These are phyloP conservation scores for Silurus aristotelis DNA, from an alignment of 2,797 vertebrate genomes.

Conservation along the genomic window DNA sequence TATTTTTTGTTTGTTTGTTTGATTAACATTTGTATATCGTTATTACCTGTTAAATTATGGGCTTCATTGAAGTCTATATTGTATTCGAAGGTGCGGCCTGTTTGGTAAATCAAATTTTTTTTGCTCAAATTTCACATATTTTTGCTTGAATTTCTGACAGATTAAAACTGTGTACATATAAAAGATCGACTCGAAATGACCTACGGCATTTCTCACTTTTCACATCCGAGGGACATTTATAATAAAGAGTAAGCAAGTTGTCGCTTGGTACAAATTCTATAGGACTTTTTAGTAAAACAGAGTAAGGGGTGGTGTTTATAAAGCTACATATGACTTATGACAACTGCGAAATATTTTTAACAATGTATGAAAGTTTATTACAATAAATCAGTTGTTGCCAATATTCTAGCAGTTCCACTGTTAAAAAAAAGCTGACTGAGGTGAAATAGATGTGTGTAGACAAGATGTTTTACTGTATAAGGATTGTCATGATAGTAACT, in stretches of 20 bases:
- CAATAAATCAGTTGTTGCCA: background rate
- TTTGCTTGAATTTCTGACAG: constrained; percentile 2
- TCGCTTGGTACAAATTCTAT: background rate
- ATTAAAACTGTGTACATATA: background rate
- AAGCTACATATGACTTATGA: background rate
- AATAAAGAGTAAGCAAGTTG: background rate
- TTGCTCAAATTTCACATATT: background rate
- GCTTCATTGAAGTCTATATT: background rate
- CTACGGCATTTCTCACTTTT: background rate
- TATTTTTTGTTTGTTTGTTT: background rate
- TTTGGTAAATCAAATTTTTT: background rate
- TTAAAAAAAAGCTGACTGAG: background rate
- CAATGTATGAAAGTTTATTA: background rate
- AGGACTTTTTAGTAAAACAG: too few species aligned
- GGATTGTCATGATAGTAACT: background rate
- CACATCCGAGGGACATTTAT: background rate
- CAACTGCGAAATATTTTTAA: background rate
- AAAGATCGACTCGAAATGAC: background rate
- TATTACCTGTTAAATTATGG: background rate
- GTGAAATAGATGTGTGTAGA: background rate
- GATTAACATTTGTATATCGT: background rate
- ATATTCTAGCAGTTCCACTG: background rate
- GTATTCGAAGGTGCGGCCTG: background rate
- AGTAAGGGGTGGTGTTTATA: background rate
- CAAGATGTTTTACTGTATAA: background rate